Percentiles rank a stretch among this genome's conserved stretches.
phyloP scores from a whole-genome alignment of 2,888 invertebrate species.

The Tenthredo distinguenda region DNA sequence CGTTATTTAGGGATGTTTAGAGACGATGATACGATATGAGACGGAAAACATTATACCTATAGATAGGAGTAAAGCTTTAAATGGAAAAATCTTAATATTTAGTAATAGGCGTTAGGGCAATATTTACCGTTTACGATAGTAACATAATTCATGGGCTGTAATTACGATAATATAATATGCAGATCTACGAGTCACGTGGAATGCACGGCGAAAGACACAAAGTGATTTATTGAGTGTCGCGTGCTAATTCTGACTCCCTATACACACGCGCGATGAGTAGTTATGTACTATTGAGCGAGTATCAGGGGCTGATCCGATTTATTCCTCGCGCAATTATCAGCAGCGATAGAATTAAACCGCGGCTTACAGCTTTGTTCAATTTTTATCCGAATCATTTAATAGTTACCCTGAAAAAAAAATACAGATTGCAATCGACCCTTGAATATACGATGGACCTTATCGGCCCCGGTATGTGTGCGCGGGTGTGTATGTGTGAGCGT shows the following conservation, averaged over 20 bases:
- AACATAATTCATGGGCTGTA: slow-evolving; percentile 39
- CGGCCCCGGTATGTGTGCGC: no score
- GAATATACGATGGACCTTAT: neutral
- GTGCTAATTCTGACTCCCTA: slow-evolving; percentile 44
- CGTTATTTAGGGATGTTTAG: slow-evolving; percentile 9
- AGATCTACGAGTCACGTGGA: slow-evolving; percentile 56
- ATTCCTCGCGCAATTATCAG: neutral
- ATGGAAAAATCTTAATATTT: slow-evolving; percentile 22
- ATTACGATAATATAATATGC: slow-evolving; percentile 52
- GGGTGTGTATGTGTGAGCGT: neutral
- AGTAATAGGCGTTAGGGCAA: neutral
- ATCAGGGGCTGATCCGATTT: slow-evolving; percentile 14
- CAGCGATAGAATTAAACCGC: slow-evolving; percentile 11
- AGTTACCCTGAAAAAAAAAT: neutral
- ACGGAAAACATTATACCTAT: neutral
- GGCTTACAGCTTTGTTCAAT: neutral
- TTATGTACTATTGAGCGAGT: slow-evolving; percentile 27
- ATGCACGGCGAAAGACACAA: slow-evolving; percentile 65
- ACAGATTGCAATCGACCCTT: neutral
- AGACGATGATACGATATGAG: neutral
- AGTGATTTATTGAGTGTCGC: slow-evolving; percentile 65
- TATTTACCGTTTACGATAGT: neutral
- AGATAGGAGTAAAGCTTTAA: slow-evolving; percentile 25
- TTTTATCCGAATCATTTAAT: neutral
- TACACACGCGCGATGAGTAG: slow-evolving; percentile 36